These are phyloP conservation scores for Luidia sarsii DNA, from an alignment of 53 echinoderm and acorn worm species.

Conservation along the genomic window DNA sequence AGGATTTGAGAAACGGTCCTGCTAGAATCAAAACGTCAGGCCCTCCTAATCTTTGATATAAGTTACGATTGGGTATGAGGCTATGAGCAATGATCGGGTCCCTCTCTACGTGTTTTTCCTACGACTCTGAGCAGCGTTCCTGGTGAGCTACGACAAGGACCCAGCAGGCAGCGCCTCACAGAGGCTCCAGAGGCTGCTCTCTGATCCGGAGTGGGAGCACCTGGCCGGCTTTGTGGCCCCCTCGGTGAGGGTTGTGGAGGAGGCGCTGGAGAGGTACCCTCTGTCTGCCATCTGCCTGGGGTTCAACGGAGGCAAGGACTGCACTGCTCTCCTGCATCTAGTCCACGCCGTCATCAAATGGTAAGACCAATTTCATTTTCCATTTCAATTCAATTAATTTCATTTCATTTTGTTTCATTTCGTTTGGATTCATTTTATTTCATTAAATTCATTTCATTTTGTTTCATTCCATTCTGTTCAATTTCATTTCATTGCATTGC, in stretches of 20 bases:
- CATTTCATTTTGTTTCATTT: not conserved
- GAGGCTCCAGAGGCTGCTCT: conserved; percentile 53
- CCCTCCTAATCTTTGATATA: not conserved
- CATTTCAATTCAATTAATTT: too few relatives aligned
- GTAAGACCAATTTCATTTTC: conserved; percentile 40
- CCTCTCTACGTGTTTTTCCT: too few relatives aligned
- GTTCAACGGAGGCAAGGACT: conserved; percentile 96
- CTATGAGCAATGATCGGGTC: too few relatives aligned
- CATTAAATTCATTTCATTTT: too few relatives aligned
- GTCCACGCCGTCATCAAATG: conserved; percentile 82
- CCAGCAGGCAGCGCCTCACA: conserved; percentile 61
- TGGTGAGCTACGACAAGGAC: conserved; percentile 81
- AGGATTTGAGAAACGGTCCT: too few relatives aligned
- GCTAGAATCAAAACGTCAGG: too few relatives aligned
- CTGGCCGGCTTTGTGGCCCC: conserved; percentile 3
- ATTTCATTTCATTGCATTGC: too few relatives aligned
- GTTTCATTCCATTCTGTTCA: too few relatives aligned
- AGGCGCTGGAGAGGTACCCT: conserved; percentile 74
- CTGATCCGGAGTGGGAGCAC: conserved; percentile 8
- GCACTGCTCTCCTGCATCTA: conserved; percentile 80
- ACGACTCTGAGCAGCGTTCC: conserved; percentile 52
- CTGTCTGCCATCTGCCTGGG: conserved; percentile 81
- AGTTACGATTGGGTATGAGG: not conserved
- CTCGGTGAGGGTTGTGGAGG: conserved; percentile 68
- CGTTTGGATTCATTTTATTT: not conserved